phyloP scores from a whole-genome alignment of 2,797 vertebrate species.

The Streptopelia turtur region DNA sequence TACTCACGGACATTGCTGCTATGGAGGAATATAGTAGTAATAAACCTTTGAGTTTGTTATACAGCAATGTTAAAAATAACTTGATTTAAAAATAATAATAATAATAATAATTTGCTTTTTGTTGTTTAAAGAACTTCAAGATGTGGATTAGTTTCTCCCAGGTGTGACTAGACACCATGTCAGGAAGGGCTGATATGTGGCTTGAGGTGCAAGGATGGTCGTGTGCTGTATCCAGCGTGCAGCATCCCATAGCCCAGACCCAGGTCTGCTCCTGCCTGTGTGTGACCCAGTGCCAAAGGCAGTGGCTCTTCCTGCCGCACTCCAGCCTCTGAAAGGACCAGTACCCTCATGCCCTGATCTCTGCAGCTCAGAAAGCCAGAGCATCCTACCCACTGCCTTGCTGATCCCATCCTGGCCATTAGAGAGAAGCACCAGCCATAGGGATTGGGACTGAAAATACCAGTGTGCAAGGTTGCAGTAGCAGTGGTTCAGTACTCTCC shows the following conservation, averaged over 20 bases:
- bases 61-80: background rate
- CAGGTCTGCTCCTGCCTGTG: background rate
- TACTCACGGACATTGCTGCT: background rate
- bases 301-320: background rate
- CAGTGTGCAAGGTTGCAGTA: background rate
- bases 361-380: background rate
- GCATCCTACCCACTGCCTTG: background rate
- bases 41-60: background rate
- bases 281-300: background rate
- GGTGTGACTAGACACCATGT: background rate
- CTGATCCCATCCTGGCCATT: background rate
- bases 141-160: background rate
- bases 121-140: background rate
- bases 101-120: too few relatives aligned
- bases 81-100: background rate
- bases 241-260: background rate
- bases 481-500: background rate
- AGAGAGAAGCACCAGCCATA: fast-evolving
- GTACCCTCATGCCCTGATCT: background rate
- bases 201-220: background rate
- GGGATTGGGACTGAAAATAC: background rate
- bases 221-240: fast-evolving
- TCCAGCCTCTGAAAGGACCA: background rate
- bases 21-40: background rate
- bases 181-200: background rate